Conservation (phyloP, 2,113 vertebrate genomes). For the Nyctibius bracteatus region DNA sequence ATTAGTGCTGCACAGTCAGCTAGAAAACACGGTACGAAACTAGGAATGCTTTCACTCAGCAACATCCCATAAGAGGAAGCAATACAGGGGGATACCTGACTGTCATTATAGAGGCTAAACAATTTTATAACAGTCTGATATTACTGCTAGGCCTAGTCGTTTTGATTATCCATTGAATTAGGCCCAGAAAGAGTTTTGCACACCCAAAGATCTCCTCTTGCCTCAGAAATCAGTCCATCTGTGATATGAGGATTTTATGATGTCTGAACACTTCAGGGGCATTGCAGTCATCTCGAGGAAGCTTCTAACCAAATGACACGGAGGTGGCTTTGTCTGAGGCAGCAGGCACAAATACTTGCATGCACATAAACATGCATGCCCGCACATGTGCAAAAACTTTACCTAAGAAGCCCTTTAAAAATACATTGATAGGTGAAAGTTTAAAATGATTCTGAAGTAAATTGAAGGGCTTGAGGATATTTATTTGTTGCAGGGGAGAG, state of each 20-base stretch:
- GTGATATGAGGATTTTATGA: conserved; percentile 36
- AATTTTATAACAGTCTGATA: background rate
- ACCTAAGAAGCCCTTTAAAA: background rate
- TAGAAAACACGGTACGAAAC: background rate
- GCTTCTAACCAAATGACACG: background rate
- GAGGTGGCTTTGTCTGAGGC: conserved; percentile 1
- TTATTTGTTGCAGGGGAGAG: conserved; percentile 5
- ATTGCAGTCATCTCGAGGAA: background rate
- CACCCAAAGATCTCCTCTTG: background rate
- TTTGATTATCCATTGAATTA: background rate
- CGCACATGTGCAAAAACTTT: background rate
- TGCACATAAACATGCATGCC: background rate
- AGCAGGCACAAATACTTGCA: background rate
- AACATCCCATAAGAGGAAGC: background rate
- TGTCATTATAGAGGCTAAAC: background rate
- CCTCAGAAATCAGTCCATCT: background rate
- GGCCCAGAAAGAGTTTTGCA: background rate
- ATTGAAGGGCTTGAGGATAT: background rate
- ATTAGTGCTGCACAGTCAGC: background rate
- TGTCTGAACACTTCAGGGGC: conserved; percentile 23
- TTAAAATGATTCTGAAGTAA: background rate
- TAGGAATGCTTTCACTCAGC: background rate
- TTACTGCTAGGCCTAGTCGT: background rate
- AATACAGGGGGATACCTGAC: background rate
- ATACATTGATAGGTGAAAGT: background rate